These are phyloP conservation scores for Cheilosia urbana DNA, from an alignment of 2,888 invertebrate genomes.

Conservation along the genomic window DNA sequence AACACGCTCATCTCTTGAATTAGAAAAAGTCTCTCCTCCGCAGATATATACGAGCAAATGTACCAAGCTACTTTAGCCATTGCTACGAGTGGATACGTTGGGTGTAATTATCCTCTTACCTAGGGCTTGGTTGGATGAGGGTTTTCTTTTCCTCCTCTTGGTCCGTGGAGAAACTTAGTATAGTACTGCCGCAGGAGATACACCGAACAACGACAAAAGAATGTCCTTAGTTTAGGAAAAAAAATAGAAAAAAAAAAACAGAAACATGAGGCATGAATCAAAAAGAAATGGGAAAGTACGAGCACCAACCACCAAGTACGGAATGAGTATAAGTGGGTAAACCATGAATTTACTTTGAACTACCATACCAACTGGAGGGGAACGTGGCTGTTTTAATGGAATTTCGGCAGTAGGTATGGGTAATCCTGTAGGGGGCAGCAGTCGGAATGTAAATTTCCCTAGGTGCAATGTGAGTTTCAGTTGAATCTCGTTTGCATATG, in stretches of 20 bases:
- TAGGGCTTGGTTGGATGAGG: conserved; percentile 8
- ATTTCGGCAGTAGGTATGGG: neutral
- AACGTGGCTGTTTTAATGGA: conserved; percentile 1
- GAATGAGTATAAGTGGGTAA: too few species aligned
- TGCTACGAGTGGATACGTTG: conserved; percentile 1
- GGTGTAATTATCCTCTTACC: conserved; percentile 49
- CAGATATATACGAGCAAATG: neutral
- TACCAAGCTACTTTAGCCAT: neutral
- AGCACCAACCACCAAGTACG: neutral
- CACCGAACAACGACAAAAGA: conserved; percentile 16
- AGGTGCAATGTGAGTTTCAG: neutral
- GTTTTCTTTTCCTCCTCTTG: neutral
- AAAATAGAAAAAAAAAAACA: neutral
- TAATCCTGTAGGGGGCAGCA: neutral
- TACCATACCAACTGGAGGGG: neutral
- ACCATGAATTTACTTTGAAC: conserved; percentile 15
- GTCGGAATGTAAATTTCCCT: neutral
- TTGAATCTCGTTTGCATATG: neutral
- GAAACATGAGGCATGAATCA: neutral
- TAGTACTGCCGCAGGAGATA: neutral
- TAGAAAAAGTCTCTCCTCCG: neutral
- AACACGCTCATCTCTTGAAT: conserved; percentile 39
- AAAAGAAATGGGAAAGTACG: neutral
- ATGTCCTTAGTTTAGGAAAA: conserved; percentile 6
- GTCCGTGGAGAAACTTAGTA: neutral